Base-by-base conservation (phyloP, 2,888 invertebrate genomes). In the Neria commutata region DNA sequence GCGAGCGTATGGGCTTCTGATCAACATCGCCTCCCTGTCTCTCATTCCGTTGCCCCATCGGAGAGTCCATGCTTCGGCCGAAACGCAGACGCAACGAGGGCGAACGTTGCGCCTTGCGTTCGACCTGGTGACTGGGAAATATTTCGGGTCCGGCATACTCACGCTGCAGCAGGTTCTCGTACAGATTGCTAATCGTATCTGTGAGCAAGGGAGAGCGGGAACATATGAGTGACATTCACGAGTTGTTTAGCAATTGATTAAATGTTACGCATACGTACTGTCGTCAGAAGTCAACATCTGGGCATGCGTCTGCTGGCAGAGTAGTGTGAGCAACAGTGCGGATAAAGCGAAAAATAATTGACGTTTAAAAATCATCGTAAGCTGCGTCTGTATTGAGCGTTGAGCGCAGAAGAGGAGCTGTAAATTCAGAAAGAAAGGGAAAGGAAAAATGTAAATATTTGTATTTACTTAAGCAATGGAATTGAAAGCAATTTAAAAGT, bases 1-100 rank as follows among this genome's bases (percentile, higher is more conserved):
- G 91, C 21, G 90, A 88, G 66, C 91, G 85, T 65, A 88, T 89
- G 29, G 89, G 86, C 76, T 88, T 88, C 71, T 88, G 84, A 58
- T 86, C 85, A 59, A 91, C 86, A 72, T 90, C 87, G 68, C 83
- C 83, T 40, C 79, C 79, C 80, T 81, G 80, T 65, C 81, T 80
- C 61, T 81, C 81, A 46, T 77, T 73, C 34, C 73, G 66, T 37
- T 71, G 71, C 6, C 70, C 66, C 45, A 72, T 63, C 23, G 73
- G 49, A 14, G 89, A 88, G 80, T 90, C 90, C 26, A 89, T 89
- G 64, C 91, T 86, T 54, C 90, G 85, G 40, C 91, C 91, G 74
- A 91, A 92, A 64, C 91, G 87, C 58, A 92, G 85, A 19, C 91
- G 85, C 40, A 91, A 83, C 1, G 91, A 91, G 0, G 91, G 91